These are phyloP conservation scores for Amiota communis DNA, from an alignment of 2,888 invertebrate species.

Conservation along the genomic window DNA sequence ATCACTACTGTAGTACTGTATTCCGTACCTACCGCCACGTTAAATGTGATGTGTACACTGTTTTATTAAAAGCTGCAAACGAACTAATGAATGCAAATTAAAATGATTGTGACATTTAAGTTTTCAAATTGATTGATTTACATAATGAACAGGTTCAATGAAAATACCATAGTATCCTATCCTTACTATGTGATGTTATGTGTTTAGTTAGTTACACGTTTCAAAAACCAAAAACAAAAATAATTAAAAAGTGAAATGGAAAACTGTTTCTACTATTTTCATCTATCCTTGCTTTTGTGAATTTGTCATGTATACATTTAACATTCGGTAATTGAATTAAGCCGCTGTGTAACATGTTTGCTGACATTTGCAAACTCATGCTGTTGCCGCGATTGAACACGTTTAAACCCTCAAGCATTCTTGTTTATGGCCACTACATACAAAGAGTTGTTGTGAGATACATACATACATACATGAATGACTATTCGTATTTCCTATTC, in stretches of 20 bases:
- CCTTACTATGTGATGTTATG: no score
- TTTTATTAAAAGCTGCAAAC: neutral
- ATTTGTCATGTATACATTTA: no score
- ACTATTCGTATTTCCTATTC: conserved; percentile 53
- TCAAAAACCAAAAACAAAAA: neutral
- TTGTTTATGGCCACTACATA: neutral
- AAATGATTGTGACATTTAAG: neutral
- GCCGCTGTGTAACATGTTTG: conserved; percentile 42
- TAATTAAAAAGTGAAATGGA: neutral
- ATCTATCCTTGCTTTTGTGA: no score
- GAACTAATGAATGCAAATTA: no score
- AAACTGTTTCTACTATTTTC: no score
- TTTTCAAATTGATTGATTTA: conserved; percentile 56
- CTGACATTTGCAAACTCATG: conserved; percentile 45
- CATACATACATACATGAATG: conserved; percentile 37
- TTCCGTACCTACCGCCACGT: neutral
- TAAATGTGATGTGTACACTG: neutral
- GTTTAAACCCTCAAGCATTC: neutral
- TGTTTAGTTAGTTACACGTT: no score
- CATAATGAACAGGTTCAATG: conserved; percentile 58
- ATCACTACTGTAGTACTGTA: neutral
- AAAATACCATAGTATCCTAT: neutral
- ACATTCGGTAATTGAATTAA: conserved; percentile 56
- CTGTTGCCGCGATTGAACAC: neutral
- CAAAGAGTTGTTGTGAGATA: neutral